A percentile compares a stretch with the other conserved stretches of the same genome.
Conservation (phyloP, 2,113 vertebrate species). For the Hippocampus mohnikei region DNA sequence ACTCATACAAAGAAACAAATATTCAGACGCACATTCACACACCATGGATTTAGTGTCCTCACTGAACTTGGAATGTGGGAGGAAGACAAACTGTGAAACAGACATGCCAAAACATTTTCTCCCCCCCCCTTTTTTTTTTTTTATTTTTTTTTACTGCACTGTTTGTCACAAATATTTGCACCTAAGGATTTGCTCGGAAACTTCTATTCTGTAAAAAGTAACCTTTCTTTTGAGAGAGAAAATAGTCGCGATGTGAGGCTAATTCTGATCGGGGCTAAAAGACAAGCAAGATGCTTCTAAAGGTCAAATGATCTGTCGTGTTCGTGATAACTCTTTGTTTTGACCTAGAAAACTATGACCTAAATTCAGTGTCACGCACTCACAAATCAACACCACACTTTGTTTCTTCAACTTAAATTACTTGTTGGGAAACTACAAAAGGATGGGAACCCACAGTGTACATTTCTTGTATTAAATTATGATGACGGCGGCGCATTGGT, state of each 20-base stretch:
- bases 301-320: conserved; percentile 44
- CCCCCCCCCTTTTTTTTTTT: neutral
- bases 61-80: neutral
- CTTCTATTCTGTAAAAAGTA: conserved; percentile 39
- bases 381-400: neutral
- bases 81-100: neutral
- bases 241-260: conserved; percentile 35
- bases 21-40: neutral
- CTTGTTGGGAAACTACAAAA: neutral
- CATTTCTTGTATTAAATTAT: neutral
- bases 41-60: neutral
- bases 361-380: neutral
- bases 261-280: conserved; percentile 49
- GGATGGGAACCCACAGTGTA: neutral
- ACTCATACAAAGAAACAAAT: neutral
- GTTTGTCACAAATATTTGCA: conserved; percentile 9
- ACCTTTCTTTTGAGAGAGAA: neutral
- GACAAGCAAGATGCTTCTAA: conserved; percentile 38
- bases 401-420: neutral
- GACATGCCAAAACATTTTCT: neutral
- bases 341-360: neutral
- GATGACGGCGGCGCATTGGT: neutral
- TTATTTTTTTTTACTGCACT: neutral
- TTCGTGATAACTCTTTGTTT: neutral
- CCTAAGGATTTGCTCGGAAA: conserved; percentile 20